These are phyloP conservation scores for Araneus ventricosus DNA, from an alignment of 1,140 invertebrate genomes.

Conservation along the genomic window DNA sequence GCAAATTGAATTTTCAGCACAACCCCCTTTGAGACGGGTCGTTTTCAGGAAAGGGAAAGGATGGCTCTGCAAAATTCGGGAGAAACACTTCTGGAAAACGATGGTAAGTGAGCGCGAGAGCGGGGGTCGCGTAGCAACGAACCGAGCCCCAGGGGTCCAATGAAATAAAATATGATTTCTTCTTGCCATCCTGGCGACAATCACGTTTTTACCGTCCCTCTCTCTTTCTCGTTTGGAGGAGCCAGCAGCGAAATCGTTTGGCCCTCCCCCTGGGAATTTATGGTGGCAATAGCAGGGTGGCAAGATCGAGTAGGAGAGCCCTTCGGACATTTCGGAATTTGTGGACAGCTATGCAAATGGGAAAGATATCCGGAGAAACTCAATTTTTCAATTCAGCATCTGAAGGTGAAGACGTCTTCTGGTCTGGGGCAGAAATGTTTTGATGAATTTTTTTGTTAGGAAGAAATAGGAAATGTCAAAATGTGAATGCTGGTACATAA, in stretches of 20 bases:
- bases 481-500: too few relatives aligned
- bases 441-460: too few relatives aligned
- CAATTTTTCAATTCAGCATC: constrained; percentile 6
- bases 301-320: background rate
- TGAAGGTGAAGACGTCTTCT: too few relatives aligned
- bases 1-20: background rate
- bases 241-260: constrained; percentile 14
- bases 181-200: constrained; percentile 15
- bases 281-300: constrained; percentile 22
- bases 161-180: constrained; percentile 64
- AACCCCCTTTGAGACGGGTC: background rate
- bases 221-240: background rate
- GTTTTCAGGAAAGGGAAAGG: constrained; percentile 17
- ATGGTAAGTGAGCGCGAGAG: background rate
- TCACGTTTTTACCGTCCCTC: constrained; percentile 33
- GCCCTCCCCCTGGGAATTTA: constrained; percentile 29
- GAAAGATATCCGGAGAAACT: background rate
- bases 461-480: too few relatives aligned
- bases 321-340: constrained; percentile 28
- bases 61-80: background rate
- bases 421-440: background rate
- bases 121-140: constrained; percentile 38
- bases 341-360: constrained; percentile 29
- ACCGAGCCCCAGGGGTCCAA: constrained; percentile 39
- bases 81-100: background rate